Evolutionary conservation across 2,888 invertebrate genomes (phyloP).

Genomic region (Tenthredo scrophulariae): DNA sequence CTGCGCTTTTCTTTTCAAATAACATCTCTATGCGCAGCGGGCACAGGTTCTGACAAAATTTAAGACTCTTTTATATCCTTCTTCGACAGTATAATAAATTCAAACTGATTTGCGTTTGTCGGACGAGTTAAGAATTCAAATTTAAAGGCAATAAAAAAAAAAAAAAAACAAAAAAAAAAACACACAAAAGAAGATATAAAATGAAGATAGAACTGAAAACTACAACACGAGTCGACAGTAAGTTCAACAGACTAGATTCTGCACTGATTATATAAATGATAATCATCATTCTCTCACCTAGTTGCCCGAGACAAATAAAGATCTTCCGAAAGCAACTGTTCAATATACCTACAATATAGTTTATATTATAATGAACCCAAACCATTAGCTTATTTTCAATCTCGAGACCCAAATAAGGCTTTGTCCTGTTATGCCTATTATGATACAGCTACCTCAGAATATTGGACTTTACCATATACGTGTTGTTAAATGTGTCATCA

Average conservation of each 20-base stretch:
- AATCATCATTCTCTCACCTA: not conserved
- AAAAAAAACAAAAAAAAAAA: too few species aligned
- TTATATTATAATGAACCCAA: constrained; percentile 2
- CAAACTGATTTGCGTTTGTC: constrained; percentile 14
- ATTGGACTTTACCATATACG: constrained; percentile 16
- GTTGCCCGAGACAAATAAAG: not conserved
- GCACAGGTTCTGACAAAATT: not conserved
- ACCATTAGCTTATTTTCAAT: not conserved
- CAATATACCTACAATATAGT: not conserved
- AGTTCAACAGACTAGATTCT: not conserved
- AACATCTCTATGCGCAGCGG: not conserved
- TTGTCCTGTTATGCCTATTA: not conserved
- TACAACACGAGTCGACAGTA: not conserved
- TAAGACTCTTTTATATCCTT: not conserved
- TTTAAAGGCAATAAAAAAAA: not conserved
- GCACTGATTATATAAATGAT: not conserved
- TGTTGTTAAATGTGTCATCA: not conserved
- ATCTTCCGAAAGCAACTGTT: not conserved
- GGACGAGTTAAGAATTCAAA: constrained; percentile 26
- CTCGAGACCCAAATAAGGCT: not conserved
- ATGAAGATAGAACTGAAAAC: not conserved
- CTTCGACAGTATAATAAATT: not conserved
- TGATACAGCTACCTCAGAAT: not conserved
- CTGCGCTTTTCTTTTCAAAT: not conserved
- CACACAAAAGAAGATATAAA: not conserved